These are phyloP conservation scores for Petaurus breviceps DNA, from an alignment of 2,113 vertebrate genomes.

Conservation along the genomic window DNA sequence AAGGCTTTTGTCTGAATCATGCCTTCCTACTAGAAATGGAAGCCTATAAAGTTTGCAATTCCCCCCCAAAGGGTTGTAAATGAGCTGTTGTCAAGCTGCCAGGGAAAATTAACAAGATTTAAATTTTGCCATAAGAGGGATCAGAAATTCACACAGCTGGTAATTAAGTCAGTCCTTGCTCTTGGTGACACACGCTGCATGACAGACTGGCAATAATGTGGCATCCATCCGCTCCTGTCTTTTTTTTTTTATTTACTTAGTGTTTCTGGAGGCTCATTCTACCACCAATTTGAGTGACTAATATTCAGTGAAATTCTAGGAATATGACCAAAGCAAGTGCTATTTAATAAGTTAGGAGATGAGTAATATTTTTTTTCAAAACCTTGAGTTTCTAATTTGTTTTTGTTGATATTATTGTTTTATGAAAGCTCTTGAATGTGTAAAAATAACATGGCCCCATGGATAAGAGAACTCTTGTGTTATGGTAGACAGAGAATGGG, in stretches of 20 bases:
- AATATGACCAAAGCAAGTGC: slow-evolving; percentile 54
- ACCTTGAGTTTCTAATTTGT: slow-evolving; percentile 25
- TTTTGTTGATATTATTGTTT: slow-evolving; percentile 4
- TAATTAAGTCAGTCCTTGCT: slow-evolving; percentile 80
- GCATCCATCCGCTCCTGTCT: slow-evolving; percentile 63
- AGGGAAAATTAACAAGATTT: slow-evolving; percentile 76
- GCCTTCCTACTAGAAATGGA: slow-evolving; percentile 6
- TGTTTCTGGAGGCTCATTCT: slow-evolving; percentile 62
- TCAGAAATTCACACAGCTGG: slow-evolving; percentile 73
- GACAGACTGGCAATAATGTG: slow-evolving; percentile 38
- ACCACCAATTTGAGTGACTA: not conserved
- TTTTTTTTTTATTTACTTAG: slow-evolving; percentile 54
- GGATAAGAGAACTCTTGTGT: not conserved
- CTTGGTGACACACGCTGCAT: slow-evolving; percentile 62
- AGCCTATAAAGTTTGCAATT: slow-evolving; percentile 63
- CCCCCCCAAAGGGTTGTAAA: slow-evolving; percentile 62
- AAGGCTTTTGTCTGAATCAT: slow-evolving; percentile 53
- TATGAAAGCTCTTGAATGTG: not conserved
- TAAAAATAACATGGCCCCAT: not conserved
- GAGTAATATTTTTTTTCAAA: slow-evolving; percentile 64
- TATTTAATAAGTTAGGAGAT: slow-evolving; percentile 69
- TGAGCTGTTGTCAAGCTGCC: slow-evolving; percentile 75
- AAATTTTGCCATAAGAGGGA: slow-evolving; percentile 70
- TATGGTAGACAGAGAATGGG: not conserved
- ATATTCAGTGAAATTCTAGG: slow-evolving; percentile 63